Percentiles rank a stretch among this genome's conserved stretches.
Conservation (phyloP, 2,113 vertebrate species). For the Accipiter cooperii region DNA sequence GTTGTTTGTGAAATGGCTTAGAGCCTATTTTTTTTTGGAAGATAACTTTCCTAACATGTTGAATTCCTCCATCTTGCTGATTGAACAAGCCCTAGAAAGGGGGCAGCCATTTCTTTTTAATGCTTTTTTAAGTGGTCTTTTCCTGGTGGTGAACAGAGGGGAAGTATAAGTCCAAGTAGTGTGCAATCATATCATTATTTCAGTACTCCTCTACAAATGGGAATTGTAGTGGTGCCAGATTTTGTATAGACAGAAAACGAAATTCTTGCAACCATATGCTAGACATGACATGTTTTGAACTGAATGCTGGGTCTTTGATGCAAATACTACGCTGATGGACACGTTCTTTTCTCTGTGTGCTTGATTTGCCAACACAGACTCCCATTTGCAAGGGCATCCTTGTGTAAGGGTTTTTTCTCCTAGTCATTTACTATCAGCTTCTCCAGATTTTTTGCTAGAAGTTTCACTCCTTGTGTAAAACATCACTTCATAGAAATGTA, state of each 20-base stretch:
- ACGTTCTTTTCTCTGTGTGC: background rate
- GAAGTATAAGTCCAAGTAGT: background rate
- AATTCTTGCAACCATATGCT: background rate
- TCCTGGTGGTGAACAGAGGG: background rate
- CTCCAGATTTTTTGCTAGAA: background rate
- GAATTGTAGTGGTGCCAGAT: background rate
- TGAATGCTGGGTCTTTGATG: background rate
- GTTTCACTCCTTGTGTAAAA: background rate
- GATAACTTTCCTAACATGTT: background rate
- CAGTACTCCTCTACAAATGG: background rate
- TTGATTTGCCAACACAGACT: background rate
- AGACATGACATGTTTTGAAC: background rate
- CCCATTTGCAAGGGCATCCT: background rate
- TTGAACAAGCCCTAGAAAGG: background rate
- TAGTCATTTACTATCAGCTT: background rate
- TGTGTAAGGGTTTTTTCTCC: background rate
- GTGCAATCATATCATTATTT: background rate
- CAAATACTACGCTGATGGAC: fast-evolving
- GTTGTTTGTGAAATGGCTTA: background rate
- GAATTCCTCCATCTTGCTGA: background rate
- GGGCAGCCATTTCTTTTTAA: background rate
- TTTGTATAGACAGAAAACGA: background rate
- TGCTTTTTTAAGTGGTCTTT: background rate
- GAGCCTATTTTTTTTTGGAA: background rate
- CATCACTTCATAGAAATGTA: background rate